Base-by-base conservation (phyloP, 2,888 invertebrate genomes). In the Eremobia ochroleuca region DNA sequence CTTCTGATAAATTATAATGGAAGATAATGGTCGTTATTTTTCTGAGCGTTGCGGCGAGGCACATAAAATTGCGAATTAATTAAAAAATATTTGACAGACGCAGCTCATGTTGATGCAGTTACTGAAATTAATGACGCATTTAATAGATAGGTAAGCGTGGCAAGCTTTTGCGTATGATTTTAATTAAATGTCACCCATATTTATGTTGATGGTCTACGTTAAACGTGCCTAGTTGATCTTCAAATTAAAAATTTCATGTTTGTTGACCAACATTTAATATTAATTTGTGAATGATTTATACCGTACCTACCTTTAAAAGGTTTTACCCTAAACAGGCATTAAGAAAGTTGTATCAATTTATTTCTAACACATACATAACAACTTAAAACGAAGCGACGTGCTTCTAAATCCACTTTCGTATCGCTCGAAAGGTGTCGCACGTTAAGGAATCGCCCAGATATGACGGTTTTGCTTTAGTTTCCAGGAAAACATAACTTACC, bases 331-430 rank as follows among this genome's bases (percentile, higher is more conserved):
- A 65, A 78, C 64, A 66, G 43, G 77, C 78, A 80, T 82, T 88
- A 87, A 83, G 64, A 72, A 90, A 89, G 88, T 88, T 89, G 85
- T 90, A 90, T 88, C 87, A 91, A 90, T 92, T 90, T 90, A 88
- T 88, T 85, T 88, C 87, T 89, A 90, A 90, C 89, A 88, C 87
- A 90, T 89, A 90, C 85, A 87, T 85, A 90, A 88, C 88, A 92
- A 92, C 91, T 92, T 92, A 91, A 91, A 92, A 90, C 87, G 91
- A 92, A 91, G 90, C 91, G 91, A 93, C 92, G 90, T 92, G 92
- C 92, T 92, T 92, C 92, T 92, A 93, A 94, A 94, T 94, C 94
- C 92, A 94, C 92, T 94, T 93, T 92, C 87, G 89, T 87, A 89
- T 91, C 89, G 86, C 88, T 87, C 85, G 90, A 90, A 90, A 92